These are phyloP conservation scores for Petrolisthes manimaculis DNA, from an alignment of 2,888 invertebrate genomes.

Conservation along the genomic window DNA sequence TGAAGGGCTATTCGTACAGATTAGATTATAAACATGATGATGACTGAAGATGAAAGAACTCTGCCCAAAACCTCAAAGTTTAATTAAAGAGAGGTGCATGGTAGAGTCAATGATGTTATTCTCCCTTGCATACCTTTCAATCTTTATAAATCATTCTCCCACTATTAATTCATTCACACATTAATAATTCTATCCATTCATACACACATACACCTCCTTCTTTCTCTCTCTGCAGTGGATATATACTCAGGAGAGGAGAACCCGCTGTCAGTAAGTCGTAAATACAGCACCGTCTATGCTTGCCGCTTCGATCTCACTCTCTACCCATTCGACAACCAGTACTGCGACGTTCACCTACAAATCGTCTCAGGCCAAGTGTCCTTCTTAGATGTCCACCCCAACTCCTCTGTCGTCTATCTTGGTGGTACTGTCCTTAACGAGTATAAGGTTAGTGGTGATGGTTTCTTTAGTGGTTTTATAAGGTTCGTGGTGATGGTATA, in stretches of 20 bases:
- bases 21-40: not conserved
- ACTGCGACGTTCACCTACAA: slow-evolving; percentile 61
- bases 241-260: slow-evolving; percentile 62
- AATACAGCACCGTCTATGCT: slow-evolving; percentile 62
- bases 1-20: not conserved
- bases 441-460: slow-evolving; percentile 26
- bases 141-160: too few species aligned
- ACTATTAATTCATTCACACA: too few species aligned
- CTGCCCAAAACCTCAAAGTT: not conserved
- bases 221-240: slow-evolving; percentile 41
- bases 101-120: too few species aligned
- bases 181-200: not conserved
- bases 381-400: slow-evolving; percentile 52
- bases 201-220: not conserved
- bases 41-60: not conserved
- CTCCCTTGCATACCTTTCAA: too few species aligned
- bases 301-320: slow-evolving; percentile 63
- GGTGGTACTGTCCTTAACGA: slow-evolving; percentile 42
- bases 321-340: slow-evolving; percentile 65
- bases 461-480: not conserved
- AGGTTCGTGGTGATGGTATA: not conserved
- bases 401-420: slow-evolving; percentile 43
- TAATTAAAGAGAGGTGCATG: too few species aligned
- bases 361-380: slow-evolving; percentile 59
- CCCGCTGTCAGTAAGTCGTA: slow-evolving; percentile 56